Evolutionary conservation across 1,140 invertebrate genomes (phyloP).

Genomic region (Heliconius nattereri): DNA sequence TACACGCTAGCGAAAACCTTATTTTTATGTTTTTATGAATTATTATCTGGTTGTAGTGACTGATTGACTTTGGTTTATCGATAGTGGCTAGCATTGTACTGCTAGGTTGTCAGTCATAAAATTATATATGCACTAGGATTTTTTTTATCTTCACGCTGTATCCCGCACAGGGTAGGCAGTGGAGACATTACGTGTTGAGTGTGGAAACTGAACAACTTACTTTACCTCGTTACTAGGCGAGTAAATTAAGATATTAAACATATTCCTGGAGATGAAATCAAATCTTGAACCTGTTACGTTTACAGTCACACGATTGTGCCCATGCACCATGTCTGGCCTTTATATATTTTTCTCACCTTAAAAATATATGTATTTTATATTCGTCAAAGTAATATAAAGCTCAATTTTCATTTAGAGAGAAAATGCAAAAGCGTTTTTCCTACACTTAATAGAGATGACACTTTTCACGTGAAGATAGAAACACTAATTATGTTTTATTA

Average conservation of each 20-base stretch:
- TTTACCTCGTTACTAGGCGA: too few species aligned
- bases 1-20: too few species aligned
- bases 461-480: constrained; percentile 2
- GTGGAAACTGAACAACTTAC: background rate
- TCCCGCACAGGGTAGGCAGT: background rate
- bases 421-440: constrained; percentile 8
- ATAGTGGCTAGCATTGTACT: too few species aligned
- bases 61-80: too few species aligned
- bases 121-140: too few species aligned
- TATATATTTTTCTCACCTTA: too few species aligned
- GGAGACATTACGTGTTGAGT: background rate
- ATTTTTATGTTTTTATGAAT: too few species aligned
- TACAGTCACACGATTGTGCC: background rate
- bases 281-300: background rate
- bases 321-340: background rate
- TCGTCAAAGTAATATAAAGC: background rate
- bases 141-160: background rate
- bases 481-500: constrained; percentile 4
- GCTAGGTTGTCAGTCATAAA: too few species aligned
- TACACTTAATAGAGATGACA: constrained; percentile 1
- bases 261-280: too few species aligned
- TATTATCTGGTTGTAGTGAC: too few species aligned
- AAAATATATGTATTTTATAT: background rate
- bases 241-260: too few species aligned
- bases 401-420: background rate